Base-by-base conservation (phyloP, 2,888 invertebrate genomes). In the Fabriciana adippe region DNA sequence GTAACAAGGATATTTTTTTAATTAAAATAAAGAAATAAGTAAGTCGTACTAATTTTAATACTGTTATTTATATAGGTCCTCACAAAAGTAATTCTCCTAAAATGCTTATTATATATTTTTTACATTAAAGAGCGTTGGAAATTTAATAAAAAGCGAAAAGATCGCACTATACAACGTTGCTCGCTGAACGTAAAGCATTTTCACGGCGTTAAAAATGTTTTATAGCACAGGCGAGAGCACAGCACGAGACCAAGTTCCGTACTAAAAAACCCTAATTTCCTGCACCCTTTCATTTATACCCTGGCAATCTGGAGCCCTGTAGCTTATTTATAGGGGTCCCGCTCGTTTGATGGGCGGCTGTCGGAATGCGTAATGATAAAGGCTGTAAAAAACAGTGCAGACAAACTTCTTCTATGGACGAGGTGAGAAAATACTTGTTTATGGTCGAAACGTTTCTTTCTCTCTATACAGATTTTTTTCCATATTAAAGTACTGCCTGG, bases 191-290 rank as follows among this genome's bases (percentile, higher is more conserved):
- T 67, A 70, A 69, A 71, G 51, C 56, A 69, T 86, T 84, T 85
- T 83, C 85, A 85, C 81, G 76, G 85, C 82, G 89, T 89, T 88
- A 90, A 90, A 91, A 90, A 90, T 91, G 88, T 88, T 89, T 90
- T 88, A 90, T 85, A 81, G 83, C 76, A 76, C 77, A 41, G 72
- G 80, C 81, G 84, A 84, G 84, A 50, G 61, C 61, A 41, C 53
- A 55, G 85, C 83, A 83, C 80, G 61, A 78, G 69, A 80, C 81
- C 81, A 79, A 85, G 84, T 84, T 83, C 82, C 86, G 89, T 83
- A 84, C 84, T 90, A 91, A 91, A 90, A 91, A 91, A 89, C 90
- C 92, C 90, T 91, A 92, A 92, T 92, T 91, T 91, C 91, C 90
- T 88, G 87, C 86, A 90, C 92, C 92, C 92, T 91, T 92, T 91